Conservation (phyloP, 2,888 invertebrate genomes). For the Parapristionchus giblindavisi region DNA sequence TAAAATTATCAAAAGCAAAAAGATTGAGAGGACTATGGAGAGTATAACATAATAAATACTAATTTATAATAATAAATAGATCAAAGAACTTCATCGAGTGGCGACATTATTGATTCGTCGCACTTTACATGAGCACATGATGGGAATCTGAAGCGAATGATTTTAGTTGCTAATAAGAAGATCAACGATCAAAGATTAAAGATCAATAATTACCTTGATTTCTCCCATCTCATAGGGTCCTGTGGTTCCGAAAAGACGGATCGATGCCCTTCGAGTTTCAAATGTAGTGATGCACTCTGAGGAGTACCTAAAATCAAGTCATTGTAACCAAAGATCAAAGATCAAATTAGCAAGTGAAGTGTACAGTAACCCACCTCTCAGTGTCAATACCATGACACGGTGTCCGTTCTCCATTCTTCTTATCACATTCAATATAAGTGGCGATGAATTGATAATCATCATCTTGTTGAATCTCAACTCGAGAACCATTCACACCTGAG, state of each 20-base stretch:
- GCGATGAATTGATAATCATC: conserved; percentile 53
- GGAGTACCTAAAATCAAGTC: conserved; percentile 52
- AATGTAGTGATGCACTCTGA: conserved; percentile 65
- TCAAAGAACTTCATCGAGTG: background rate
- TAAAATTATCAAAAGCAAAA: too few relatives aligned
- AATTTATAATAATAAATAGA: background rate
- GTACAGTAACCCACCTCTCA: conserved; percentile 12
- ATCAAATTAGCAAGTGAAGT: background rate
- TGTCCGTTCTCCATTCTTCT: background rate
- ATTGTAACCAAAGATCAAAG: background rate
- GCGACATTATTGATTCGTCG: background rate
- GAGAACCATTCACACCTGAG: conserved; percentile 61
- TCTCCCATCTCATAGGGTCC: conserved; percentile 48
- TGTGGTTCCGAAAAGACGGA: conserved; percentile 51
- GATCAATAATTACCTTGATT: conserved; percentile 49
- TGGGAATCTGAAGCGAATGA: background rate
- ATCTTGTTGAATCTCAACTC: conserved; percentile 66
- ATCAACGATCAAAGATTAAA: too few relatives aligned
- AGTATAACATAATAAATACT: too few relatives aligned
- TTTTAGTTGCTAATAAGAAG: conserved; percentile 1
- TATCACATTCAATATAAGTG: conserved; percentile 62
- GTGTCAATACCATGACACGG: conserved; percentile 21
- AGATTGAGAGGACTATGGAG: too few relatives aligned
- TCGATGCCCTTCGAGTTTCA: conserved; percentile 56
- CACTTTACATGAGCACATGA: conserved; percentile 4